Evolutionary conservation across 2,888 invertebrate species (phyloP), one percentile per base, ranked within the genome.

Genomic region (Gymnosoma rotundatum): DNA sequence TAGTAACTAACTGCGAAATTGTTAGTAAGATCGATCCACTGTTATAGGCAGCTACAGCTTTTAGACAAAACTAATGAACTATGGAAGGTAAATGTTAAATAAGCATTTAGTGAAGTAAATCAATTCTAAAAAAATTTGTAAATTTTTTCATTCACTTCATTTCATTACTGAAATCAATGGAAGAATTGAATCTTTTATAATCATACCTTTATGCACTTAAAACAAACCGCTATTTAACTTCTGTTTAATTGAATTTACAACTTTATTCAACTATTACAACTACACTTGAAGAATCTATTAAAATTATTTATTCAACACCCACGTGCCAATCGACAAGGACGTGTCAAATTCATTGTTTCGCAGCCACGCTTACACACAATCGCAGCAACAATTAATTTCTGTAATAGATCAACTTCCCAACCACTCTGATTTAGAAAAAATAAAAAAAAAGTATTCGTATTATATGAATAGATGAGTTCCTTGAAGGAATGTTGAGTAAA

Each of bases 321-420:
- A 83, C 80, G 76, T 69, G 76, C 73, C 83, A 83, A 80, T 76
- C 20, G 64, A 78, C 81, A 84, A 84, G 80, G 84, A 84, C 84
- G 81, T 84, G 84, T 78, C 84, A 84, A 84, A 81, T 64, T 78
- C 84, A 84, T 78, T 81, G 36, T 45, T 50, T 45, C 56, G 38
- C 36, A 70, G 32, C 21, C 38, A 48, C 10, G 52, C 70, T 45
- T n/a, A 64, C 42, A 45, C 50, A 61, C 64, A 70, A 16, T 9
- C 36, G 32, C 50, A 50, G 10, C 16, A 61, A 80, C 78, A 81
- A 81, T 84, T 84, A 81, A 66, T 63, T 61, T 60, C 42, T 64
- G 20, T 78, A 81, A 81, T 81, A 81, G 80, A 80, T 81, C 76
- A 81, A 82, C 70, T 64, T 72, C 12, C 48, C 20, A 78, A 20